Evolutionary conservation across 1,140 invertebrate genomes (phyloP).

Genomic region (Dryas iulia): DNA sequence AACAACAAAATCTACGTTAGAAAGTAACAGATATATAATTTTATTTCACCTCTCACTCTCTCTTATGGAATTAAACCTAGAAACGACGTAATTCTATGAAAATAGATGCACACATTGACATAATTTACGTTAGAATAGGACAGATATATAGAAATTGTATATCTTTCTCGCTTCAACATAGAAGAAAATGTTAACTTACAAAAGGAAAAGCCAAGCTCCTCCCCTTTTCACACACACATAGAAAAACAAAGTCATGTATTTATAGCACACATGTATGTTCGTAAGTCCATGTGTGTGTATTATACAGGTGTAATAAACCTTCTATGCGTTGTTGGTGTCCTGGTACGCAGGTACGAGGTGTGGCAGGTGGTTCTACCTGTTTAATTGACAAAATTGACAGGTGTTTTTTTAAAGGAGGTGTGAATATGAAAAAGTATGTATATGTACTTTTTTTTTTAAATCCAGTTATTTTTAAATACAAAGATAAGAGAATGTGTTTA

Average conservation of each 20-base stretch:
- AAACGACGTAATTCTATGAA: neutral
- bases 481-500: no score
- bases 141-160: neutral
- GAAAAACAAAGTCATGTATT: neutral
- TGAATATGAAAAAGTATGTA: no score
- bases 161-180: neutral
- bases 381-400: neutral
- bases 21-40: neutral
- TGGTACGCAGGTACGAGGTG: conserved; percentile 55
- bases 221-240: conserved; percentile 1
- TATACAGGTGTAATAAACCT: conserved; percentile 47
- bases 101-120: neutral
- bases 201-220: neutral
- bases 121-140: neutral
- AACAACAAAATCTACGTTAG: neutral
- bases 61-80: neutral
- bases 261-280: neutral
- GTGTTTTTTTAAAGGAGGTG: neutral
- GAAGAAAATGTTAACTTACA: neutral
- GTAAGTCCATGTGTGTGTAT: conserved; percentile 4
- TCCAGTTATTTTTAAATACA: neutral
- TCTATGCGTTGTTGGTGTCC: conserved; percentile 42
- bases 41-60: neutral
- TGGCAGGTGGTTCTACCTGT: conserved; percentile 54
- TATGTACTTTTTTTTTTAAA: no score